A percentile compares a stretch with the other conserved stretches of the same genome.
Conservation (phyloP, 2,113 vertebrate genomes). For the Lagopus muta region DNA sequence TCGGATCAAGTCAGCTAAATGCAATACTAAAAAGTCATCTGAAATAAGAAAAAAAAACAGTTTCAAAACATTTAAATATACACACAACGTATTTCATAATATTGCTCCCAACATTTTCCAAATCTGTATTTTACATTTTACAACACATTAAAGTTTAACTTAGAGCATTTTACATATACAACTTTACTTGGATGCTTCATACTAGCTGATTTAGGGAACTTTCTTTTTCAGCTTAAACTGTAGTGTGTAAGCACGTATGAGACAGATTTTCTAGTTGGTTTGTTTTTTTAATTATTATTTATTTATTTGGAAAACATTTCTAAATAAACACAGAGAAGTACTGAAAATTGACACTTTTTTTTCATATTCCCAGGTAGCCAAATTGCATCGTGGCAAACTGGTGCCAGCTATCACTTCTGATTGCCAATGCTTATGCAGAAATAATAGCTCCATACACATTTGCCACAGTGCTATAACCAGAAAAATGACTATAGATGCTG, state of each 20-base stretch:
- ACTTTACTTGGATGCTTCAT: background rate
- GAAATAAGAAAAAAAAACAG: constrained; percentile 5
- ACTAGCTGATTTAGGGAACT: background rate
- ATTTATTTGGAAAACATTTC: background rate
- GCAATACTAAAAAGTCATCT: constrained; percentile 92
- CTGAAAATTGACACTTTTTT: background rate
- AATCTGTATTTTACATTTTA: background rate
- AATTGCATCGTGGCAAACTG: background rate
- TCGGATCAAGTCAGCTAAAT: constrained; percentile 92
- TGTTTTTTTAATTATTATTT: no score
- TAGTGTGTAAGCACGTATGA: background rate
- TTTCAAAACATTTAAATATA: background rate
- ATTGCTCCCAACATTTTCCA: background rate
- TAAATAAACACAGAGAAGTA: background rate
- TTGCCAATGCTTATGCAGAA: background rate
- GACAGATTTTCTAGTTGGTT: background rate
- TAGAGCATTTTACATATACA: background rate
- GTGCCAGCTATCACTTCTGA: background rate
- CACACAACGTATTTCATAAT: background rate
- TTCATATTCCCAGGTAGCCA: background rate
- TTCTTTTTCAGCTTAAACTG: background rate
- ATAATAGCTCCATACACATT: background rate
- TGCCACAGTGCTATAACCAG: background rate
- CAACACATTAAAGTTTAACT: background rate
- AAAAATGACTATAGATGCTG: background rate